A percentile compares a stretch with the other conserved stretches of the same genome.
These are phyloP conservation scores for Hippocampus comes DNA, from an alignment of 2,113 vertebrate genomes.

Conservation along the genomic window DNA sequence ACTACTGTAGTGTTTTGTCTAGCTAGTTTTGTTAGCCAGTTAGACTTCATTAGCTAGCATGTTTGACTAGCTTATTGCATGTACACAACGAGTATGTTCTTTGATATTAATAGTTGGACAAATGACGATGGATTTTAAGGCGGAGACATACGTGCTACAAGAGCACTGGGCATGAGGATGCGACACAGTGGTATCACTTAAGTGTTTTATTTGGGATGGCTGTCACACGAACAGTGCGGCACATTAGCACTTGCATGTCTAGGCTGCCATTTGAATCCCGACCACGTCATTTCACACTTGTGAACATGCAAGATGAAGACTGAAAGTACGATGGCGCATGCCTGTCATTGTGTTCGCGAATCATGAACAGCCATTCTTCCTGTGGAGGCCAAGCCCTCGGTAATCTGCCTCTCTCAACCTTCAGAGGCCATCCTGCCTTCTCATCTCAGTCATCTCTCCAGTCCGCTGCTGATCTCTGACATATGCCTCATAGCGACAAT, in stretches of 20 bases:
- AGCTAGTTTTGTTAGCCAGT: too few relatives aligned
- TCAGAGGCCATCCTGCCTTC: constrained; percentile 23
- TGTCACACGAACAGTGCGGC: not conserved
- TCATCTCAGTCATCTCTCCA: constrained; percentile 45
- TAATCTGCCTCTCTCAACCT: constrained; percentile 44
- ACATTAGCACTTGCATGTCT: constrained; percentile 32
- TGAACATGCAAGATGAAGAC: constrained; percentile 39
- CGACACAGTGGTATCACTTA: constrained; percentile 4
- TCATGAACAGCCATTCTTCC: constrained; percentile 30
- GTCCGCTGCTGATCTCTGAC: constrained; percentile 58
- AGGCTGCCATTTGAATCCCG: constrained; percentile 17
- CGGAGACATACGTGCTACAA: not conserved
- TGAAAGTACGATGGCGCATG: constrained; percentile 12
- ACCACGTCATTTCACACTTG: constrained; percentile 31
- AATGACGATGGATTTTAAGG: not conserved
- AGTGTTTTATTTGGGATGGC: constrained; percentile 20
- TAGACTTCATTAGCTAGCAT: too few relatives aligned
- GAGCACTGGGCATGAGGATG: not conserved
- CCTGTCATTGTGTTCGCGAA: constrained; percentile 14
- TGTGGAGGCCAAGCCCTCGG: constrained; percentile 37
- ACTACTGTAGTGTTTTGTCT: too few relatives aligned
- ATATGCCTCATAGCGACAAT: constrained; percentile 64
- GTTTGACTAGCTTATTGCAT: too few relatives aligned
- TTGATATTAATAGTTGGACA: not conserved
- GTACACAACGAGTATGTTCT: too few relatives aligned